phyloP scores from a whole-genome alignment of 2,113 vertebrate species.

The Campylomormyrus tamandua region DNA sequence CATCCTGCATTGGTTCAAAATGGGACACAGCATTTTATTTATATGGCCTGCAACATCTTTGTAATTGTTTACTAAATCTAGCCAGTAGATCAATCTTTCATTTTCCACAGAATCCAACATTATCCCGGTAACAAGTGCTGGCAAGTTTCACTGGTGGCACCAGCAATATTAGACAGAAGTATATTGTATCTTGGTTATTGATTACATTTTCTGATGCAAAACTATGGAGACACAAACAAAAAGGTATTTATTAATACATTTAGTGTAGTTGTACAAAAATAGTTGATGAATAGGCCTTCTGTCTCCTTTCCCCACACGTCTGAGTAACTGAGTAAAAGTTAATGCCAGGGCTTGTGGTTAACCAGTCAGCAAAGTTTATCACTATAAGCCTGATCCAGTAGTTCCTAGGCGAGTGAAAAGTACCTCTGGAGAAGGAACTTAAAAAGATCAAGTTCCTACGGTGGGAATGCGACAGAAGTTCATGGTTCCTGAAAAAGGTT shows the following conservation, averaged over 20 bases:
- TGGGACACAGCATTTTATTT: neutral
- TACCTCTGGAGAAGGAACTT: neutral
- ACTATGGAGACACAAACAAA: neutral
- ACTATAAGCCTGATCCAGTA: neutral
- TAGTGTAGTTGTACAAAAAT: neutral
- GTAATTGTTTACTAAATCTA: neutral
- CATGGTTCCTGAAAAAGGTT: neutral
- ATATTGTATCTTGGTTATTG: neutral
- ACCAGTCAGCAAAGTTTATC: neutral
- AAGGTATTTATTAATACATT: neutral
- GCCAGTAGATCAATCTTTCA: neutral
- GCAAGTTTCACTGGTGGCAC: too few species aligned
- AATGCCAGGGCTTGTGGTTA: neutral
- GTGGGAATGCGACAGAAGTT: neutral
- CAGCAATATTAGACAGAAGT: neutral
- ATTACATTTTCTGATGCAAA: neutral
- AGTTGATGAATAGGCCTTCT: too few species aligned
- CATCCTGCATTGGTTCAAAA: neutral
- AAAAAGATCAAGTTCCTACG: neutral
- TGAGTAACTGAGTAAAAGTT: neutral
- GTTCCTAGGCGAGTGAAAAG: neutral
- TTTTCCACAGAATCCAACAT: neutral
- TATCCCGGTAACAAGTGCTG: too few species aligned
- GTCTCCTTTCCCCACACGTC: neutral
- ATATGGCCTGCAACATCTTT: neutral